Evolutionary conservation across 1,140 invertebrate species (phyloP).

Genomic region (Himalopsyche phryganea): DNA sequence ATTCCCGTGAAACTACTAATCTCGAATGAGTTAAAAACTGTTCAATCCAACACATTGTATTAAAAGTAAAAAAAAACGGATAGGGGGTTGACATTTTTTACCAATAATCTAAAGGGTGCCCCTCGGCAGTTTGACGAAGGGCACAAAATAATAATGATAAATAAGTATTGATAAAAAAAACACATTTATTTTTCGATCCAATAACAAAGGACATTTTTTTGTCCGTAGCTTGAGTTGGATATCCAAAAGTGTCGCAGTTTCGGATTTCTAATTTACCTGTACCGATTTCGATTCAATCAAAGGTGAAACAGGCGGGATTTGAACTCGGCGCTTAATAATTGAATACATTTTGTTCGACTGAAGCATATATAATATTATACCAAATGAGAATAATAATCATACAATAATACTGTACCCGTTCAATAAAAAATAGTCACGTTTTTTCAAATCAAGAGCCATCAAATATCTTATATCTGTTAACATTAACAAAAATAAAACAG

Average conservation of each 20-base stretch:
- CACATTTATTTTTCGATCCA: neutral
- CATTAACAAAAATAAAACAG: too few relatives aligned
- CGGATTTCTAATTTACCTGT: conserved; percentile 35
- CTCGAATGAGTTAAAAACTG: neutral
- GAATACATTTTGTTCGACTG: too few relatives aligned
- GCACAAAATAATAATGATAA: neutral
- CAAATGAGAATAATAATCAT: too few relatives aligned
- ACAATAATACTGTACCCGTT: too few relatives aligned
- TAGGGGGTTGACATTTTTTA: conserved; percentile 34
- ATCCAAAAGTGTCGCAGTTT: conserved; percentile 29
- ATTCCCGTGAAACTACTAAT: too few relatives aligned
- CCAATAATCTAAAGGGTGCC: conserved; percentile 19
- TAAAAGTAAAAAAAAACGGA: too few relatives aligned
- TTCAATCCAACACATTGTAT: neutral
- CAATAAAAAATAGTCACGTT: too few relatives aligned
- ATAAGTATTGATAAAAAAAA: conserved; percentile 26
- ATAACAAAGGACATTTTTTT: conserved; percentile 13
- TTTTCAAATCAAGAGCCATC: too few relatives aligned
- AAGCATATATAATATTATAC: too few relatives aligned
- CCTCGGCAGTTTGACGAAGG: conserved; percentile 28
- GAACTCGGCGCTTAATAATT: too few relatives aligned
- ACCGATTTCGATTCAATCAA: conserved; percentile 6
- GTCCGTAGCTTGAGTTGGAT: conserved; percentile 13
- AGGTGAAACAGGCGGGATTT: neutral
- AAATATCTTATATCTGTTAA: too few relatives aligned